Evolutionary conservation across 2,113 vertebrate species (phyloP), one percentile per base, ranked within the genome.

Genomic region (Drymodes brunneopygia): DNA sequence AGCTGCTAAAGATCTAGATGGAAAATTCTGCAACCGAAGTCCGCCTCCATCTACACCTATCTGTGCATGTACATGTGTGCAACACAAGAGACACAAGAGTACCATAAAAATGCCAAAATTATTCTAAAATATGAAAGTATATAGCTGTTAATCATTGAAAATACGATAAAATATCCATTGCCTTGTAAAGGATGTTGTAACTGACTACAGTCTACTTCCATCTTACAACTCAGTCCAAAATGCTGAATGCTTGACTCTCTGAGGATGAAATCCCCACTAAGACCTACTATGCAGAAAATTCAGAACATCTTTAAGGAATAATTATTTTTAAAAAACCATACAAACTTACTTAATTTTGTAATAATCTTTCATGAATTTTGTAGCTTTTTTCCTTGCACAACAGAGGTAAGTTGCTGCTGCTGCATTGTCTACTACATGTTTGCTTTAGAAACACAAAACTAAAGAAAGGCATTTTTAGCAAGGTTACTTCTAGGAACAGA

Each of bases 61-160:
- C 40, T 9, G 0, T 31, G 15, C 25, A 16, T 19, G 4, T 28
- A 15, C 0, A 0, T 13, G 7, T 48, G 11, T n/a, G 18, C 31
- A 75, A 42, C 18, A 66, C 5, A 56, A n/a, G 18, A 38, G 4
- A 19, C 12, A 31, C 20, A 70, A 17, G 7, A 72, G 13, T 29
- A 45, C 5, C 1, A 38, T 4, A 36, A 70, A 53, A 80, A 29
- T 2, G 6, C 4, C 3, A 75, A 77, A 72, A 36, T 22, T 24
- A 7, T 58, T 58, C 4, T 40, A 62, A 71, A 6, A 66, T 47
- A 42, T 80, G 2, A 5, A 81, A 40, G 2, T 9, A 17, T 31
- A 31, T 19, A 40, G 4, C 9, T 40, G 3, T 35, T 28, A 58
- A 16, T n/a, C 1, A 57, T 4, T 67, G 15, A 28, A 62, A 77